A percentile compares a stretch with the other conserved stretches of the same genome.
These are phyloP conservation scores for Heliconius erato DNA, from an alignment of 2,888 invertebrate species.

Conservation along the genomic window DNA sequence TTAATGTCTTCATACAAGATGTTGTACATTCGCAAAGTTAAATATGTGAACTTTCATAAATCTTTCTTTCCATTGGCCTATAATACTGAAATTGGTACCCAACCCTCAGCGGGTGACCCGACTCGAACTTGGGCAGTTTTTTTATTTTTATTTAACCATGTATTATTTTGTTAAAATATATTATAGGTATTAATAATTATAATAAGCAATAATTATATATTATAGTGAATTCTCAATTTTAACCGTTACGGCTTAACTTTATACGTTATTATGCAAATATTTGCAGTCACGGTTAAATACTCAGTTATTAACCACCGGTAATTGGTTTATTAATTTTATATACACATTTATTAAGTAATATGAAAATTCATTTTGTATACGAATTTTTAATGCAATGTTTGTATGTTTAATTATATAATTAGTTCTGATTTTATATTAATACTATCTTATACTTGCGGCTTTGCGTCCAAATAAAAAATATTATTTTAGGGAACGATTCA, in stretches of 20 bases:
- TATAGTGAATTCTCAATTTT: conserved; percentile 7
- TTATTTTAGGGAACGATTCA: no score
- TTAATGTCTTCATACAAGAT: no score
- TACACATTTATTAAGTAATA: conserved; percentile 19
- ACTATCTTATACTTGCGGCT: not conserved
- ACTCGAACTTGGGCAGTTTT: no score
- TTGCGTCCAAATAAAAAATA: no score
- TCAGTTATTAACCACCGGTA: conserved; percentile 24
- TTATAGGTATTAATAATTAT: not conserved
- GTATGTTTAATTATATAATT: conserved; percentile 10
- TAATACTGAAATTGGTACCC: no score
- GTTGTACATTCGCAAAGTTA: no score
- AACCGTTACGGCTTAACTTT: conserved; percentile 15
- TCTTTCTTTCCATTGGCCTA: no score
- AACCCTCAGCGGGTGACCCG: no score
- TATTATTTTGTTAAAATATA: not conserved
- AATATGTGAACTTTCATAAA: no score
- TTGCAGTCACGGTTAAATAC: conserved; percentile 28
- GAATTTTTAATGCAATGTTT: conserved; percentile 18
- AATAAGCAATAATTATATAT: not conserved
- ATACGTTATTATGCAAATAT: conserved; percentile 23
- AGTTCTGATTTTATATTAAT: not conserved
- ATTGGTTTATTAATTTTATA: conserved; percentile 28
- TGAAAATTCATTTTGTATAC: conserved; percentile 14
- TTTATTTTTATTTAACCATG: no score